phyloP scores from a whole-genome alignment of 2,113 vertebrate species.

The Dicentrarchus labrax region DNA sequence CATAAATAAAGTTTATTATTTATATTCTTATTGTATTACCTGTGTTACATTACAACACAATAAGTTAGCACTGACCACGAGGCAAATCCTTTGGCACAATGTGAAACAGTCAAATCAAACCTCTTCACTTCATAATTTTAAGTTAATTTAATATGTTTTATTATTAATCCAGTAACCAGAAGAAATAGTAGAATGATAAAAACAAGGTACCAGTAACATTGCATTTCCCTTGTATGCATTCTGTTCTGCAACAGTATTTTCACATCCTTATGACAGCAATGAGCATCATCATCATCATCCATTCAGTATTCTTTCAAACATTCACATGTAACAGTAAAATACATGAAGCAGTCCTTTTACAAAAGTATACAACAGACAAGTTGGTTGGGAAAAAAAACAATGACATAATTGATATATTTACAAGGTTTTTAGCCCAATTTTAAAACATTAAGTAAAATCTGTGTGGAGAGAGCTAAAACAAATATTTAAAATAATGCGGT shows the following conservation, averaged over 20 bases:
- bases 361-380: conserved; percentile 53
- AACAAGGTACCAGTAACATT: conserved; percentile 67
- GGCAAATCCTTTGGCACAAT: neutral
- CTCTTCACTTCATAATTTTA: conserved; percentile 31
- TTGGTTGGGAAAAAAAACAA: conserved; percentile 48
- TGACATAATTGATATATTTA: conserved; percentile 51
- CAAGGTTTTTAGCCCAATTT: conserved; percentile 29
- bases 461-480: neutral
- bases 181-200: conserved; percentile 73
- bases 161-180: conserved; percentile 76
- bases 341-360: conserved; percentile 48
- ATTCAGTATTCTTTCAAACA: conserved; percentile 54
- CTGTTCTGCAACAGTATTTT: conserved; percentile 20
- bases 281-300: conserved; percentile 31
- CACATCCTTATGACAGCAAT: conserved; percentile 28
- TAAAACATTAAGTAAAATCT: conserved; percentile 45
- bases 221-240: conserved; percentile 64
- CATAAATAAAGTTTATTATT: neutral
- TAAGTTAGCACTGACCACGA: neutral
- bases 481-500: conserved; percentile 2
- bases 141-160: conserved; percentile 76
- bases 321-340: conserved; percentile 60
- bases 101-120: conserved; percentile 11
- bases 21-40: neutral
- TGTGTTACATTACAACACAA: neutral